Conservation (phyloP, 2,797 vertebrate species). For the Oceanodroma leucorhoa region DNA sequence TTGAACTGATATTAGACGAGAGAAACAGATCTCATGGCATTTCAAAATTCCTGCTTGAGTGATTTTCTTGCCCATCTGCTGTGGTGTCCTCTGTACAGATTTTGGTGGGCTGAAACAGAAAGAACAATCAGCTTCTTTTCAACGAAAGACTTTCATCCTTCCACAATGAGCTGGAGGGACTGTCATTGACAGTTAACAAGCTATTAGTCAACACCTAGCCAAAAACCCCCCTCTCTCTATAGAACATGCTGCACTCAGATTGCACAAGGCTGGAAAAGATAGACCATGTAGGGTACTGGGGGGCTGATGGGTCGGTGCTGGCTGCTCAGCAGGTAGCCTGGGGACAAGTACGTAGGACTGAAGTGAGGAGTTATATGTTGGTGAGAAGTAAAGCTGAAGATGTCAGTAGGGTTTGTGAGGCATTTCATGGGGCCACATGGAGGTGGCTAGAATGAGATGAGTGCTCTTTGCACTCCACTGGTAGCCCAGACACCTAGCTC, state of each 20-base stretch:
- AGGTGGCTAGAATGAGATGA: not conserved
- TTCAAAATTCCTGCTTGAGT: not conserved
- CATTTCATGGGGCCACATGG: accelerated
- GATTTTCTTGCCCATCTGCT: not conserved
- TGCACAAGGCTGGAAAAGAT: not conserved
- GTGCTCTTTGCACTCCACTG: not conserved
- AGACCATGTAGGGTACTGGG: not conserved
- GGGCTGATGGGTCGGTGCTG: not conserved
- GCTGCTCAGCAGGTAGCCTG: not conserved
- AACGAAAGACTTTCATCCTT: not conserved
- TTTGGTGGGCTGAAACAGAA: not conserved
- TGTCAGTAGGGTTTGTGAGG: not conserved
- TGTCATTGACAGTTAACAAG: not conserved
- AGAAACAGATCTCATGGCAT: not conserved
- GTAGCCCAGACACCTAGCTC: not conserved
- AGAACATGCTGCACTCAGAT: not conserved
- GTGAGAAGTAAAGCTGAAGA: not conserved
- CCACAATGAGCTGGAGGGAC: not conserved
- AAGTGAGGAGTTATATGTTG: not conserved
- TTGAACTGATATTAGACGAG: not conserved
- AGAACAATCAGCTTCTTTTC: not conserved
- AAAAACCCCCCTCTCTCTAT: accelerated
- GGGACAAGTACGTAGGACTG: not conserved
- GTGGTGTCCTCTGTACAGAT: not conserved
- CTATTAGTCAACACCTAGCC: not conserved